Base-by-base conservation (phyloP, 1,140 invertebrate species). In the Mesaphorura yosii region DNA sequence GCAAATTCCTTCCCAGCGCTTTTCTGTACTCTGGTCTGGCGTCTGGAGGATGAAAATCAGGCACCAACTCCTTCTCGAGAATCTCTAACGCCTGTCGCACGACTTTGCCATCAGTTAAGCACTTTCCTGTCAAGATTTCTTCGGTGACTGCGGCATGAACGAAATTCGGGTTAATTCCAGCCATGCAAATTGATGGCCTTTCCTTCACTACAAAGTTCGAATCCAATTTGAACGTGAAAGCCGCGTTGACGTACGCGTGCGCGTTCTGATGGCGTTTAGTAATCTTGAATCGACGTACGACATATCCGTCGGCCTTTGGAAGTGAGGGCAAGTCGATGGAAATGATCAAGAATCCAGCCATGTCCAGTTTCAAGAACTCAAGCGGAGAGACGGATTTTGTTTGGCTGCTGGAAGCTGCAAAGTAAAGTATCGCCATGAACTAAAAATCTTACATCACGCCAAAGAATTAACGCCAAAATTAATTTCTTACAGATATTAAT, bases 71-170 rank as follows among this genome's bases (percentile, higher is more conserved):
- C 0, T 61, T 57, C 12, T 75, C 68, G 23, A 88, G 66, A 1
- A 70, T 65, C 4, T 69, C 60, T 4, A 87, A 66, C 0, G 81
- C 79, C 44, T 57, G 68, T 68, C 78, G 72, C 6, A 83, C 51
- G 2, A 69, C 77, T 57, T 49, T 69, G 67, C 64, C 46, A 57
- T 69, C 68, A 3, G 69, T 62, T 6, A 79, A 60, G 10, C 64
- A 66, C 67, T 78, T 78, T 1, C 77, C 78, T 17, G 65, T 26
- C 1, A 89, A 64, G 64, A 74, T 79, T 17, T 70, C 52, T 67
- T 89, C 85, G 0, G 82, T 81, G 14, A 74, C 68, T 0, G 51
- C 63, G 0, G 85, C 84, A 61, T 85, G 83, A 1, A 82, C 75
- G 64, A 88, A 88, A 4, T 75, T 64, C 1, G 76, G 31, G 2